Evolutionary conservation across 2,888 invertebrate genomes (phyloP).

Genomic region (Phania funesta): DNA sequence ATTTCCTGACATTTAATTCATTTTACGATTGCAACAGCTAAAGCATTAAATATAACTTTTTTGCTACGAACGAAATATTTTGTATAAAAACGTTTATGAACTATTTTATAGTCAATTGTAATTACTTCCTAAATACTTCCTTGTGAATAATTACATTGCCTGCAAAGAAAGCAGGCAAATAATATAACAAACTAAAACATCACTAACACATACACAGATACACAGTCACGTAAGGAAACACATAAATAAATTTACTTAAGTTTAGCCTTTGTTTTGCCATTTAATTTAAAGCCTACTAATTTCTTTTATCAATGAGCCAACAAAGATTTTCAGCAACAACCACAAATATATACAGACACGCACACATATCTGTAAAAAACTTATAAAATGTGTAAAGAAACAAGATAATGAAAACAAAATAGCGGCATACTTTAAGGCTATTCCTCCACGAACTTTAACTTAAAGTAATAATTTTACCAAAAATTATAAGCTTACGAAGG

Average conservation of each 20-base stretch:
- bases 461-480: slow-evolving; percentile 2
- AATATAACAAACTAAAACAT: neutral
- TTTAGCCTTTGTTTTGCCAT: slow-evolving; percentile 48
- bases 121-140: slow-evolving; percentile 55
- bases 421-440: slow-evolving; percentile 27
- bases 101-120: slow-evolving; percentile 35
- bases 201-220: neutral
- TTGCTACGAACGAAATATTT: neutral
- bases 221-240: neutral
- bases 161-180: neutral
- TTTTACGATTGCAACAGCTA: neutral
- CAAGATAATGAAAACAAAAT: slow-evolving; percentile 11
- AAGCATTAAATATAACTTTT: slow-evolving; percentile 18
- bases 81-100: neutral
- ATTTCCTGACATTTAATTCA: neutral
- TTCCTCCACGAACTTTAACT: neutral
- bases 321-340: neutral
- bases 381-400: neutral
- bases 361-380: too few species aligned
- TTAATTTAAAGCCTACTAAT: slow-evolving; percentile 53
- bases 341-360: neutral
- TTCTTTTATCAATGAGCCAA: slow-evolving; percentile 50
- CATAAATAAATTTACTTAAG: slow-evolving; percentile 49
- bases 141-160: neutral
- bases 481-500: neutral